These are phyloP conservation scores for Elysia chlorotica DNA, from an alignment of 1,140 invertebrate species.

Conservation along the genomic window DNA sequence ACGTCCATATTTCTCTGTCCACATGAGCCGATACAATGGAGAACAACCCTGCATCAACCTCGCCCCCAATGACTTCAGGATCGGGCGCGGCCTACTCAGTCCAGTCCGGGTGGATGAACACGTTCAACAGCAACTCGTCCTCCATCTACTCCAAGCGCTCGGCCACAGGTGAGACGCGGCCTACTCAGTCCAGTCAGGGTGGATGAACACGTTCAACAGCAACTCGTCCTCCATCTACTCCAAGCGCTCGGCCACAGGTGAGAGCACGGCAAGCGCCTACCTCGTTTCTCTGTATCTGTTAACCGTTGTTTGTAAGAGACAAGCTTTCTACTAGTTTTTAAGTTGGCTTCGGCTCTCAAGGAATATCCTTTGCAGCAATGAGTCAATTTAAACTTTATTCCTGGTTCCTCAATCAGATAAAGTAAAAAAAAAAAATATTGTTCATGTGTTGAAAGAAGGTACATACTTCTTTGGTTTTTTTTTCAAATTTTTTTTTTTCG, in stretches of 20 bases:
- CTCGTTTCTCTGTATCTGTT: too few species aligned
- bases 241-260: constrained; percentile 53
- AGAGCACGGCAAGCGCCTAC: too few species aligned
- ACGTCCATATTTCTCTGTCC: background rate
- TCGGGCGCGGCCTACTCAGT: constrained; percentile 14
- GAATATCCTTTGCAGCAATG: background rate
- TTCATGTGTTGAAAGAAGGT: too few species aligned
- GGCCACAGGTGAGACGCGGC: constrained; percentile 32
- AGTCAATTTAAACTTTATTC: too few species aligned
- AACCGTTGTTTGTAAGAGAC: background rate
- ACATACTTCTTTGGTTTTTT: too few species aligned
- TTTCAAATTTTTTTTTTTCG: too few species aligned
- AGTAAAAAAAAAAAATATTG: too few species aligned
- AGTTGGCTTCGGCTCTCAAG: background rate
- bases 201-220: constrained; percentile 58
- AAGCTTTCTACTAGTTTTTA: background rate
- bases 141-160: constrained; percentile 20
- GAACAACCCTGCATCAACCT: too few species aligned
- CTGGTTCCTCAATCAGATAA: too few species aligned
- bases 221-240: constrained; percentile 51
- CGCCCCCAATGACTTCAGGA: background rate
- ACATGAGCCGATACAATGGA: too few species aligned
- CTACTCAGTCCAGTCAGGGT: constrained; percentile 36
- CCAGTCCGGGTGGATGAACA: constrained; percentile 26
- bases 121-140: constrained; percentile 33